Evolutionary conservation across 2,888 invertebrate genomes (phyloP), one percentile per base, ranked within the genome.

Genomic region (Polydrusus pterygomalis): DNA sequence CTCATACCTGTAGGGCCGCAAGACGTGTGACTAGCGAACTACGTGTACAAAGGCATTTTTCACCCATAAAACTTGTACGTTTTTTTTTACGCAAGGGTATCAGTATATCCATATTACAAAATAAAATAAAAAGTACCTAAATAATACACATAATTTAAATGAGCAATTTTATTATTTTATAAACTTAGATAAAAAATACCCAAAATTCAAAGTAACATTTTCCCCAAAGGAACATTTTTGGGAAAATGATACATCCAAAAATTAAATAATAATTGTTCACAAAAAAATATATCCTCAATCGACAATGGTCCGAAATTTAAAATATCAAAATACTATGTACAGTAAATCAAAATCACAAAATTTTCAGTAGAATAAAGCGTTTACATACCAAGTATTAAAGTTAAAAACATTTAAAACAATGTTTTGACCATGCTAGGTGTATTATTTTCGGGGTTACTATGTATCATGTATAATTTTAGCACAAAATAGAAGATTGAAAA

Each of bases 381-480:
- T 40, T n/a, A 18, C 25, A 25, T 25, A 67, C 49, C 40, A 54
- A 54, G 54, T 67, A 67, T 51, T 38, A 11, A 54, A 20, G 34
- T 20, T 38, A 13, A 67, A 47, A 67, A 69, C 68, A 68, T 68
- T 74, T 74, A 68, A 74, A 68, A 74, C 60, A 74, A 74, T 62
- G 68, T 58, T 68, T 63, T 47, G 8, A 38, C 8, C 18, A 18
- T 18, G 13, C 40, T 47, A 51, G 34, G 9, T 43, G 17, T 43
- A 68, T 56, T 68, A 68, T 68, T 68, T n/a, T 58, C 45, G 25
- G 58, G 45, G 43, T 69, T 69, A 58, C 58, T 58, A 69, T 69
- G 15, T 20, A n/a, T 15, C 17, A 25, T 69, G 30, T 25, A 40
- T 58, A 69, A 69, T 38, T 54, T 67, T 67, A 67, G 40, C 45